phyloP scores from a whole-genome alignment of 2,797 vertebrate genomes.

The Echeneis naucrates region DNA sequence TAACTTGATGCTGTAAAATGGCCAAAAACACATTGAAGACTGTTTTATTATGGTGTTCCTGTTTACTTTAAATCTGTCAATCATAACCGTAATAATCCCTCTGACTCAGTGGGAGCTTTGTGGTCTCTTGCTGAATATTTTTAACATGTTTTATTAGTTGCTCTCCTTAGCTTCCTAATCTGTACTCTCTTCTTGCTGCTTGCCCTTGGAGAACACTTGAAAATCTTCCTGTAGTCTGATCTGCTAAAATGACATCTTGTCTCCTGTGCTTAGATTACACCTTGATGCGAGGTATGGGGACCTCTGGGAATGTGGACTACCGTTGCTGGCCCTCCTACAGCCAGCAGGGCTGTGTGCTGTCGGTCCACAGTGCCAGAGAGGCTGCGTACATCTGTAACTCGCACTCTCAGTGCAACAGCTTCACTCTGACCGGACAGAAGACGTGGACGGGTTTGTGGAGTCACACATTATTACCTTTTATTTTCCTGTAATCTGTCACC shows the following conservation, averaged over 20 bases:
- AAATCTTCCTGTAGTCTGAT: slow-evolving; percentile 30
- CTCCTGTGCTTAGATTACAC: slow-evolving; percentile 84
- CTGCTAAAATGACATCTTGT: slow-evolving; percentile 48
- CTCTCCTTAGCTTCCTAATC: slow-evolving; percentile 1
- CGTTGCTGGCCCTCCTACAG: slow-evolving; percentile 93
- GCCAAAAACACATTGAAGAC: neutral
- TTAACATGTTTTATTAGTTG: neutral
- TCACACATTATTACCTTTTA: neutral
- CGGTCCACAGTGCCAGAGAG: slow-evolving; percentile 85
- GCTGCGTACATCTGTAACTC: slow-evolving; percentile 88
- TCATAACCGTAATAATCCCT: neutral
- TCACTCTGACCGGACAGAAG: slow-evolving; percentile 83
- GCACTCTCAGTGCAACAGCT: slow-evolving; percentile 87
- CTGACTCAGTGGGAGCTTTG: neutral
- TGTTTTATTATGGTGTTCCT: neutral
- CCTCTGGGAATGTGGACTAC: slow-evolving; percentile 83
- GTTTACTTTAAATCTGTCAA: slow-evolving; percentile 5
- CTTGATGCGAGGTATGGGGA: slow-evolving; percentile 82
- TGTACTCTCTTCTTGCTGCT: slow-evolving; percentile 7
- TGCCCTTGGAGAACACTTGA: slow-evolving; percentile 18
- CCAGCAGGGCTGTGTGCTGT: slow-evolving; percentile 89
- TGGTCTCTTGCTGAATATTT: neutral
- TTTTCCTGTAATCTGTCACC: neutral
- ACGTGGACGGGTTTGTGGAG: slow-evolving; percentile 91
- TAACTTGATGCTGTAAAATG: neutral